Base-by-base conservation (phyloP, 1,140 invertebrate species). In the Drosophila dunni region DNA sequence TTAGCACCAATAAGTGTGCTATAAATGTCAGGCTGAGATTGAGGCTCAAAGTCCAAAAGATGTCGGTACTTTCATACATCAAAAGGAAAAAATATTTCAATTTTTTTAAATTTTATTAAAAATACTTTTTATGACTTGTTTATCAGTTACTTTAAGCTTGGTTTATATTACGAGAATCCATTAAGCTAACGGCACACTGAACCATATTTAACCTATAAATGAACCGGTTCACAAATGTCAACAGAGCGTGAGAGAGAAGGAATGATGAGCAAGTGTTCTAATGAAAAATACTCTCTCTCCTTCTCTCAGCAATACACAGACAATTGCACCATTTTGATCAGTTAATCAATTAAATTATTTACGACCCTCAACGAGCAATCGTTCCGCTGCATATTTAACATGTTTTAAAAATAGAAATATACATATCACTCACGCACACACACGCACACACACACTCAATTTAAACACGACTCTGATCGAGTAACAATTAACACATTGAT, bases 321-420 rank as follows among this genome's bases (percentile, higher is more conserved):
- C 38, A 50, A 57, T 54, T 54, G 17, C 40, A 58, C 45, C 45
- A 70, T 53, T 57, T 44, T 57, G 44, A 70, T 50, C 45, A 58
- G 60, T 70, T 75, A 58, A 75, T 75, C 67, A 64, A 82, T 82
- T 75, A 68, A 44, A 75, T 75, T 70, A 78, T 74, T 64, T 44
- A 44, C 36, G 24, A 42, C 36, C 36, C 36, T 69, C 57, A 74
- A 62, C 65, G 34, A 74, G 71, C 50, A 36, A 46, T 44, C 36
- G 42, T 34, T n/a, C 29, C 13, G 48, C 46, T 73, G 70, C 50
- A 68, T 61, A 50, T 74, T 74, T 69, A 74, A 36, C 71, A 69
- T 56, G 42, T 62, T 61, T 29, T 74, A 70, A 58, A 75, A 70
- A 75, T 75, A 75, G 40, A 66, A 11, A 66, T 53, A 8, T 33